Conservation (phyloP, 1,140 invertebrate species). For the Drosophila pectinifera region DNA sequence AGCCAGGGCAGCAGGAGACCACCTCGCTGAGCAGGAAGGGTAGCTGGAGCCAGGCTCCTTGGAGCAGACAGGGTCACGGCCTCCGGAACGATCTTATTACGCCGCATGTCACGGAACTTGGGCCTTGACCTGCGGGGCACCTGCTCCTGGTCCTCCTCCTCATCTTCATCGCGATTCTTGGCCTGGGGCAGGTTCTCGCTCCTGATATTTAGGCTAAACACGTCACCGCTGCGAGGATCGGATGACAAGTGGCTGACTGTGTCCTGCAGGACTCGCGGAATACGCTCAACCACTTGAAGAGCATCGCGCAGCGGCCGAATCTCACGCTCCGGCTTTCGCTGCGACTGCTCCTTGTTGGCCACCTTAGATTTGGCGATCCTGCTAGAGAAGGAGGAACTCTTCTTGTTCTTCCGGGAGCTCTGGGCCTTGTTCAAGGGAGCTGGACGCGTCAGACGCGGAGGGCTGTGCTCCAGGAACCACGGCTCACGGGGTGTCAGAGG, state of each 20-base stretch:
- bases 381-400: slow-evolving; percentile 11
- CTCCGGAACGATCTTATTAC: slow-evolving; percentile 23
- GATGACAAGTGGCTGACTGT: slow-evolving; percentile 62
- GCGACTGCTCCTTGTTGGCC: slow-evolving; percentile 24
- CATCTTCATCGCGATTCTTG: slow-evolving; percentile 25
- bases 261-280: slow-evolving; percentile 68
- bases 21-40: slow-evolving; percentile 19
- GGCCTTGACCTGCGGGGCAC: slow-evolving; percentile 17
- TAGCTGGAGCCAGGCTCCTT: slow-evolving; percentile 1
- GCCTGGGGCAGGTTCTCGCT: slow-evolving; percentile 44
- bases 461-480: slow-evolving; percentile 61
- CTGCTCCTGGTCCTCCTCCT: background rate
- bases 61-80: slow-evolving; percentile 44
- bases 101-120: background rate
- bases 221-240: slow-evolving; percentile 50
- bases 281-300: slow-evolving; percentile 65
- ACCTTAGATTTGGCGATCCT: slow-evolving; percentile 19
- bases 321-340: slow-evolving; percentile 20
- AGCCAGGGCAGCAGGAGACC: slow-evolving; percentile 62
- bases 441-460: slow-evolving; percentile 49
- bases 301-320: slow-evolving; percentile 63
- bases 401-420: slow-evolving; percentile 28
- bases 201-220: slow-evolving; percentile 70
- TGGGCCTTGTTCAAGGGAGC: slow-evolving; percentile 41
- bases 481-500: slow-evolving; percentile 38